Percentiles rank a stretch among this genome's conserved stretches.
Evolutionary conservation across 2,797 vertebrate species (phyloP).

Genomic region (Phrynocephalus vlangalii): DNA sequence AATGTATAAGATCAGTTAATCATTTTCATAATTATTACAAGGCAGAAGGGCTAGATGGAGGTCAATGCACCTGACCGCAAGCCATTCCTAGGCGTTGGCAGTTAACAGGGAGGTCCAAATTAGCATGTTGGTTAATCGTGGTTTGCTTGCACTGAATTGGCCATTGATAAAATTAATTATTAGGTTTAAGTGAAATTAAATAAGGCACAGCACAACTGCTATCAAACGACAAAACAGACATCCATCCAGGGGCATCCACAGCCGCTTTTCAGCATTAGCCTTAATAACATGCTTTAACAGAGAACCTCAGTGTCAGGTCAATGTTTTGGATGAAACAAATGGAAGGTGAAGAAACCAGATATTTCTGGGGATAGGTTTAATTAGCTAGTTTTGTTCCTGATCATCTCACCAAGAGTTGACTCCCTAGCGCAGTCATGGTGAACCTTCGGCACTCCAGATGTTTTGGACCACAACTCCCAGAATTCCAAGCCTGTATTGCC

Average conservation of each 20-base stretch:
- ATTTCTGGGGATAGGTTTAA: not conserved
- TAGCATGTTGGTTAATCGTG: constrained; percentile 37
- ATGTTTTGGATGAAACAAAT: not conserved
- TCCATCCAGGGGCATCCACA: not conserved
- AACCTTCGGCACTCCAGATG: no score
- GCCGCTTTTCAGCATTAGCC: not conserved
- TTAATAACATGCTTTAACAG: constrained; percentile 41
- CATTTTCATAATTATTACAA: constrained; percentile 63
- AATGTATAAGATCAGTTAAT: constrained; percentile 61
- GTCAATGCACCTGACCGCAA: constrained; percentile 33
- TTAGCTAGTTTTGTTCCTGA: not conserved
- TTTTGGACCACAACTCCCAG: no score
- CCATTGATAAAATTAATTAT: constrained; percentile 70
- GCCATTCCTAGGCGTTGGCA: constrained; percentile 38
- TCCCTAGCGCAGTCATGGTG: not conserved
- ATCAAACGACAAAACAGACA: constrained; percentile 63
- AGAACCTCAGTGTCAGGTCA: constrained; percentile 18
- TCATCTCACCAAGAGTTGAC: not conserved
- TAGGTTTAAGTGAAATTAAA: constrained; percentile 73
- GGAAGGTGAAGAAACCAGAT: not conserved
- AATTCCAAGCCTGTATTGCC: no score
- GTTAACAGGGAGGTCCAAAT: constrained; percentile 55
- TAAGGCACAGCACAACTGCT: constrained; percentile 64
- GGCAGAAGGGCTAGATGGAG: constrained; percentile 46
- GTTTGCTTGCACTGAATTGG: constrained; percentile 69